Evolutionary conservation across 2,888 invertebrate species (phyloP).

Genomic region (Scaptomyza cyrtandrae): DNA sequence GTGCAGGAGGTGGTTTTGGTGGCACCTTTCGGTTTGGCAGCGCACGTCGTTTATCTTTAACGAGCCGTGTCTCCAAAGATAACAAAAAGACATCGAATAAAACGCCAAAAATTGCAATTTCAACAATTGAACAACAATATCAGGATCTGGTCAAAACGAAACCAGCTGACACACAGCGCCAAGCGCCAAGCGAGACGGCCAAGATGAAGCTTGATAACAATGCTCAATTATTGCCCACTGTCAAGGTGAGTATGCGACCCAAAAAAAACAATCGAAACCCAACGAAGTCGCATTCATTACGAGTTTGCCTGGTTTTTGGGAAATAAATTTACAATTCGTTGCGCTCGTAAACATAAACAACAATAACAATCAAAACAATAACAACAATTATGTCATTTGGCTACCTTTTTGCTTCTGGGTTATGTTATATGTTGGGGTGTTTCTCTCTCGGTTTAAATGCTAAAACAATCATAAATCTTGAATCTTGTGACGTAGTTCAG

Average conservation of each 20-base stretch:
- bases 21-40: slow-evolving; percentile 68
- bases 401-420: neutral
- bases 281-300: slow-evolving; percentile 12
- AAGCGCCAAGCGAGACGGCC: slow-evolving; percentile 16
- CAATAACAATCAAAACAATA: slow-evolving; percentile 32
- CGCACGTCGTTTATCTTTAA: slow-evolving; percentile 75
- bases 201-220: slow-evolving; percentile 75
- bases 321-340: slow-evolving; percentile 32
- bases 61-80: slow-evolving; percentile 70
- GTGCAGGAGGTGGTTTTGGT: slow-evolving; percentile 37
- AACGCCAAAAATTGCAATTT: slow-evolving; percentile 21
- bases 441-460: neutral
- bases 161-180: slow-evolving; percentile 11
- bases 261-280: neutral
- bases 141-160: slow-evolving; percentile 30
- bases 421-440: slow-evolving; percentile 14
- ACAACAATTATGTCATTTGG: slow-evolving; percentile 72
- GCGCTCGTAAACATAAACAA: slow-evolving; percentile 20
- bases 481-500: slow-evolving; percentile 43
- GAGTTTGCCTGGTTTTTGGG: slow-evolving; percentile 1
- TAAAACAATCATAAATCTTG: slow-evolving; percentile 54
- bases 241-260: slow-evolving; percentile 72
- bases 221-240: slow-evolving; percentile 71
- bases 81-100: slow-evolving; percentile 38
- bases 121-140: slow-evolving; percentile 45